Percentiles rank a stretch among this genome's conserved stretches.
phyloP scores from a whole-genome alignment of 1,140 invertebrate genomes.

The Neotoxoptera formosana region DNA sequence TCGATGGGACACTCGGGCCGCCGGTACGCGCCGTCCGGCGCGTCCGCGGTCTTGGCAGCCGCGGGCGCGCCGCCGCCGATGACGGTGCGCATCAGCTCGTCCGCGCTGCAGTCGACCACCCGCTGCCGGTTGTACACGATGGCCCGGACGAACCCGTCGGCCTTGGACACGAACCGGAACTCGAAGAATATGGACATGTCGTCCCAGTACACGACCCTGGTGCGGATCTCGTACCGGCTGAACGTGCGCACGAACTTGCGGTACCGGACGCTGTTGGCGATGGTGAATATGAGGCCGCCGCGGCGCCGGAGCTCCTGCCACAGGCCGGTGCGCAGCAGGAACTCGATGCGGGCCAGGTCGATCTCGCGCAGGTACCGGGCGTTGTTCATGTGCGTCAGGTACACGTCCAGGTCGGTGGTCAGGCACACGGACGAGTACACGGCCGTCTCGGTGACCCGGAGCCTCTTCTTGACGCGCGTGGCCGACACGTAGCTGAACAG shows the following conservation, averaged over 20 bases:
- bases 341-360: constrained; percentile 84
- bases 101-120: constrained; percentile 75
- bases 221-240: constrained; percentile 72
- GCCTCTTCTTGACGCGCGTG: constrained; percentile 70
- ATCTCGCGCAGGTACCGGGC: constrained; percentile 83
- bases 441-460: constrained; percentile 72
- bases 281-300: constrained; percentile 77
- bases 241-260: constrained; percentile 79
- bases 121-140: constrained; percentile 80
- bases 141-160: constrained; percentile 80
- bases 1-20: constrained; percentile 71
- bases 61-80: constrained; percentile 63
- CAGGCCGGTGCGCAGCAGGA: constrained; percentile 79
- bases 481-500: constrained; percentile 70
- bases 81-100: constrained; percentile 66
- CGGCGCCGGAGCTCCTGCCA: constrained; percentile 75
- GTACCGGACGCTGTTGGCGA: constrained; percentile 81
- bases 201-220: constrained; percentile 84
- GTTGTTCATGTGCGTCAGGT: constrained; percentile 89
- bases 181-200: constrained; percentile 85
- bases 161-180: constrained; percentile 79
- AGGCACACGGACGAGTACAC: constrained; percentile 77
- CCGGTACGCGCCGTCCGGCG: constrained; percentile 59
- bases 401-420: constrained; percentile 80
- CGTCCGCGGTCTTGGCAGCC: constrained; percentile 62